Percentiles rank a stretch among this genome's conserved stretches.
phyloP scores from a whole-genome alignment of 2,888 invertebrate genomes.

The Trachelus iudaicus region DNA sequence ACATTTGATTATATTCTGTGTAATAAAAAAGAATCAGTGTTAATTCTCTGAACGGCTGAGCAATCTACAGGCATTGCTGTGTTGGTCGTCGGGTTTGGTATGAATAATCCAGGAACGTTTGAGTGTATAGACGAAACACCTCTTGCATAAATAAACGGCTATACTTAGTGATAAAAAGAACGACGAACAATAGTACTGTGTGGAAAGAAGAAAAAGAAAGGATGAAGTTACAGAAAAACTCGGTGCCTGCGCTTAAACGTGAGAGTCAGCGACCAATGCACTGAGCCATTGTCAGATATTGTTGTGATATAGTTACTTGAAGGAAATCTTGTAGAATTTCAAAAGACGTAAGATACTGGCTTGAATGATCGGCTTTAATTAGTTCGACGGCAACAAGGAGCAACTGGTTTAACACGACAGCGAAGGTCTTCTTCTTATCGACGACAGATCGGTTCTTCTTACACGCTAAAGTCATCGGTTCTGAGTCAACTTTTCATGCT shows the following conservation, averaged over 20 bases:
- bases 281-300: background rate
- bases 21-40: background rate
- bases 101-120: background rate
- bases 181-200: background rate
- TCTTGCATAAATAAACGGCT: background rate
- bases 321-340: background rate
- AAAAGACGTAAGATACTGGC: background rate
- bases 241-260: background rate
- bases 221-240: background rate
- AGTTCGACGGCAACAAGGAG: background rate
- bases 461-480: background rate
- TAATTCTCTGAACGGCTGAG: background rate
- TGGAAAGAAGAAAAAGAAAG: background rate
- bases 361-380: background rate
- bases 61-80: background rate
- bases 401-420: background rate
- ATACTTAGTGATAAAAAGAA: background rate
- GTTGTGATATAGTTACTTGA: background rate
- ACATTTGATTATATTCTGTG: background rate
- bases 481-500: background rate
- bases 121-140: background rate
- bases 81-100: background rate
- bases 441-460: background rate
- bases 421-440: background rate
- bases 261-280: background rate